phyloP scores from a whole-genome alignment of 2,797 vertebrate genomes.

The Microchirus variegatus region DNA sequence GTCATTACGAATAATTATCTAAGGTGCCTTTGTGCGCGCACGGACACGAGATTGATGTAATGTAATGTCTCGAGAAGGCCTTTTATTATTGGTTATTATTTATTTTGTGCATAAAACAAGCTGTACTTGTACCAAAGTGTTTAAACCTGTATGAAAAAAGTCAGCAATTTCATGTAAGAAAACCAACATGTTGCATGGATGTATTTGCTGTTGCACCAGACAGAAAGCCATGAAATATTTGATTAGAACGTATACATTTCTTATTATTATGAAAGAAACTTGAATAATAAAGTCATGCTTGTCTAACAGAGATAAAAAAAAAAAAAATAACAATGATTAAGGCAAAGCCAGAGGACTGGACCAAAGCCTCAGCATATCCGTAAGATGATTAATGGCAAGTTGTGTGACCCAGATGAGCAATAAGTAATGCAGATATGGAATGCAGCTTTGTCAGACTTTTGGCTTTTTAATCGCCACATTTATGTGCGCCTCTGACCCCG shows the following conservation, averaged over 20 bases:
- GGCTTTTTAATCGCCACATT: conserved; percentile 50
- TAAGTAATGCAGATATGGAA: conserved; percentile 46
- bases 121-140: too few species aligned
- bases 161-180: too few species aligned
- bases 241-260: background rate
- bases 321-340: conserved; percentile 1
- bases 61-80: too few species aligned
- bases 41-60: background rate
- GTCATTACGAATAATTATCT: background rate
- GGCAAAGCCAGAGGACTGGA: conserved; percentile 18
- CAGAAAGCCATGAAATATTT: too few species aligned
- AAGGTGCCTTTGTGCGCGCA: too few species aligned
- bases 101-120: too few species aligned
- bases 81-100: too few species aligned
- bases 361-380: conserved; percentile 26
- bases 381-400: conserved; percentile 47
- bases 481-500: conserved; percentile 20
- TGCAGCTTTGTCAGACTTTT: conserved; percentile 44
- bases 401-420: conserved; percentile 44
- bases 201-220: too few species aligned
- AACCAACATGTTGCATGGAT: too few species aligned
- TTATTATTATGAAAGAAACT: conserved; percentile 21
- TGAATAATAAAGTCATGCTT: background rate
- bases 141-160: too few species aligned
- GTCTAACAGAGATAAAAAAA: background rate